Conservation (phyloP, 2,113 vertebrate species). For the Tetrax tetrax region DNA sequence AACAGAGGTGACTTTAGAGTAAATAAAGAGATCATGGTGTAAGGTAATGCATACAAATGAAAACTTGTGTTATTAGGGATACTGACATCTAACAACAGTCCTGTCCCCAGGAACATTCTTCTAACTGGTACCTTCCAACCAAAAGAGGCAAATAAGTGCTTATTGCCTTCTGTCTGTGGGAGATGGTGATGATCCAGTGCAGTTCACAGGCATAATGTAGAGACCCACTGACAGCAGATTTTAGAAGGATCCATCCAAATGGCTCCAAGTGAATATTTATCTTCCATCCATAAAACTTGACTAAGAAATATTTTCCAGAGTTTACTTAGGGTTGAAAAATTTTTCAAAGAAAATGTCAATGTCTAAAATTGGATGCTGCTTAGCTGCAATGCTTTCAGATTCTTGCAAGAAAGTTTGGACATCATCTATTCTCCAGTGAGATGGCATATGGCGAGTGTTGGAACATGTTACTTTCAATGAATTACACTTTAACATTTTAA, state of each 20-base stretch:
- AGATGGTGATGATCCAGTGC: not conserved
- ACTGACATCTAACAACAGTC: not conserved
- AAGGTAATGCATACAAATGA: not conserved
- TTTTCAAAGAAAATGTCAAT: not conserved
- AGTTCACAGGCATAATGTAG: not conserved
- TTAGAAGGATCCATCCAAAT: not conserved
- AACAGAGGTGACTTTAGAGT: not conserved
- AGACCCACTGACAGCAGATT: accelerated
- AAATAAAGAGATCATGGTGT: not conserved
- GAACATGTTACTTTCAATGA: not conserved
- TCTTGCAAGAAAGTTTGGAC: not conserved
- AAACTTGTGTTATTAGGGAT: accelerated
- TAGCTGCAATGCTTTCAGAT: not conserved
- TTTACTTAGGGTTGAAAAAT: not conserved
- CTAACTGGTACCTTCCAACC: not conserved
- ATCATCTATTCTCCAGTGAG: not conserved
- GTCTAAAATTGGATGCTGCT: not conserved
- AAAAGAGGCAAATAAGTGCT: no score
- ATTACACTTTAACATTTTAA: not conserved
- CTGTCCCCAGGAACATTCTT: not conserved
- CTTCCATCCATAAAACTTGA: accelerated
- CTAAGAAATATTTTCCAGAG: not conserved
- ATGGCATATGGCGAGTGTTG: not conserved
- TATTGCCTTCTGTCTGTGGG: accelerated
- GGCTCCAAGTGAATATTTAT: not conserved